Conservation (phyloP, 1,140 invertebrate species). For the Conus ventricosus region DNA sequence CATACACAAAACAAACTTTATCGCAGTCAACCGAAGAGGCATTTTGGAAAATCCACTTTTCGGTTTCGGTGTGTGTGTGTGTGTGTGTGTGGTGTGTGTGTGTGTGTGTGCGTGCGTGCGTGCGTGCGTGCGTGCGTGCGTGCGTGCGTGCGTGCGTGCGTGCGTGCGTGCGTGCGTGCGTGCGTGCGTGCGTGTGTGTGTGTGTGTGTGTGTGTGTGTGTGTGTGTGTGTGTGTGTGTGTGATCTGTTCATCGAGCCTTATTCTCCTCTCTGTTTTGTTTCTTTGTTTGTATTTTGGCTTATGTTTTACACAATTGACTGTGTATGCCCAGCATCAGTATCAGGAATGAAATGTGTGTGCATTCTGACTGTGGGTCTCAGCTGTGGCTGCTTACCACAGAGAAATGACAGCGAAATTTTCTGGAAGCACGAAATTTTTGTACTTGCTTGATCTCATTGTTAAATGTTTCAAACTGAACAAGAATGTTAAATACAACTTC, state of each 20-base stretch:
- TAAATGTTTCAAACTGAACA: too few relatives aligned
- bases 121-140: conserved; percentile 12
- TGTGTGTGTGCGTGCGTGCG: conserved; percentile 16
- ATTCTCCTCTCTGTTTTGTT: too few relatives aligned
- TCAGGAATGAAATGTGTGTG: not conserved
- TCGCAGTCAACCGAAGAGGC: too few relatives aligned
- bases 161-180: not conserved
- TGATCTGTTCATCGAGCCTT: not conserved
- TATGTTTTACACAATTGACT: too few relatives aligned
- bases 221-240: conserved; percentile 7
- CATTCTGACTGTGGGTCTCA: not conserved
- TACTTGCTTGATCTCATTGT: too few relatives aligned
- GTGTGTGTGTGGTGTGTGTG: not conserved
- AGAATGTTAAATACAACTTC: too few relatives aligned
- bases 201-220: conserved; percentile 11
- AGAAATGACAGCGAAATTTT: not conserved
- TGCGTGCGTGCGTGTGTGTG: not conserved
- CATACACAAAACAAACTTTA: too few relatives aligned
- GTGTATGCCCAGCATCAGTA: too few relatives aligned
- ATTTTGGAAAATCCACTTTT: too few relatives aligned
- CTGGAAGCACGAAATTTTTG: too few relatives aligned
- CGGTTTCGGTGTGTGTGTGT: too few relatives aligned
- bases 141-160: not conserved
- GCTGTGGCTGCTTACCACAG: not conserved
- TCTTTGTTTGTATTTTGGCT: too few relatives aligned